These are phyloP conservation scores for Colaptes auratus DNA, from an alignment of 2,113 vertebrate species.

Conservation along the genomic window DNA sequence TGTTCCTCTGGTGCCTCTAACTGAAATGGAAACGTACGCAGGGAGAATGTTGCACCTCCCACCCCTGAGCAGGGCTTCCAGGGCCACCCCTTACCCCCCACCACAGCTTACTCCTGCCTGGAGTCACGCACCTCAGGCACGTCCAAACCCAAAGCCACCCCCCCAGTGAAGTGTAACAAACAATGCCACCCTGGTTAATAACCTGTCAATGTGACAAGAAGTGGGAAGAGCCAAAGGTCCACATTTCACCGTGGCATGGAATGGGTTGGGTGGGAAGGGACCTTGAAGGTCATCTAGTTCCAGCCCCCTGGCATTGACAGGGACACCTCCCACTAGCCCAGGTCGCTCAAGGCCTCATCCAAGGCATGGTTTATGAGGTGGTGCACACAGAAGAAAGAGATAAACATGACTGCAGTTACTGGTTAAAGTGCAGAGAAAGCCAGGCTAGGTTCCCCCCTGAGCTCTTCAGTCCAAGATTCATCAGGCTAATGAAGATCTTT, in stretches of 20 bases:
- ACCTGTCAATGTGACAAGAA: no score
- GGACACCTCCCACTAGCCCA: no score
- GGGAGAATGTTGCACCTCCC: fast-evolving
- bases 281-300: no score
- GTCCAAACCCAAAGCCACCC: not conserved
- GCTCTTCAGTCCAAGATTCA: not conserved
- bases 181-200: not conserved
- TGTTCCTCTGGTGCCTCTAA: conserved; percentile 78
- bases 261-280: no score
- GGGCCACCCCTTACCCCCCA: not conserved
- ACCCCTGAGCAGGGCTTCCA: not conserved
- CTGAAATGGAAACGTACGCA: not conserved
- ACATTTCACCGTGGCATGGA: no score
- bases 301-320: no score
- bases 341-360: no score
- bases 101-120: not conserved
- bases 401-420: not conserved
- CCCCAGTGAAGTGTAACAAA: not conserved
- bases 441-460: not conserved
- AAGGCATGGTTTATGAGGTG: not conserved
- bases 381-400: not conserved
- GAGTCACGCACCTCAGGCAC: fast-evolving
- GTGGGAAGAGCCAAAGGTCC: no score
- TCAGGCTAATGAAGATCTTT: not conserved
- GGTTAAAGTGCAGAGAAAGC: not conserved